Conservation (phyloP, 2,113 vertebrate species). For the Prolemur simus region DNA sequence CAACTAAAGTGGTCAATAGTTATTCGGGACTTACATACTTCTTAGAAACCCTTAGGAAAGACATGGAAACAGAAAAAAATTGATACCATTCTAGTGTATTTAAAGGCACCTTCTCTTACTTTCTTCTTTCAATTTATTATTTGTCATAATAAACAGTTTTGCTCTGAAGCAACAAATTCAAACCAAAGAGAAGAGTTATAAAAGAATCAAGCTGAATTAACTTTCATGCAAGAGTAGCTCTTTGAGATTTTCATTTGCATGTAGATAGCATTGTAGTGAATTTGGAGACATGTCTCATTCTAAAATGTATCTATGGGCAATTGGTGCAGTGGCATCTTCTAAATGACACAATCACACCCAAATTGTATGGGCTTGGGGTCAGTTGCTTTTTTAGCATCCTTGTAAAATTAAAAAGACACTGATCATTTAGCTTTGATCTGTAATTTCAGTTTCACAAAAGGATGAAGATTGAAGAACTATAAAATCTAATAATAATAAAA, state of each 20-base stretch:
- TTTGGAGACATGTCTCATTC: neutral
- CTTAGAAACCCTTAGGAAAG: slow-evolving; percentile 41
- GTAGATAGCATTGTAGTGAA: neutral
- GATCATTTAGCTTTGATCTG: neutral
- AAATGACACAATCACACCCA: neutral
- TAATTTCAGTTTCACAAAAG: slow-evolving; percentile 38
- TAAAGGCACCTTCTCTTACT: neutral
- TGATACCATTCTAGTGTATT: neutral
- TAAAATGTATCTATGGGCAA: neutral
- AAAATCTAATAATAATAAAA: neutral
- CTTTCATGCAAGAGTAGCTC: slow-evolving; percentile 24
- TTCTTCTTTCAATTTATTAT: neutral
- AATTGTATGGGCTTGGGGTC: neutral
- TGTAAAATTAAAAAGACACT: slow-evolving; percentile 25
- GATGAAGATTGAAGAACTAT: neutral
- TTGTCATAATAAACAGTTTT: neutral
- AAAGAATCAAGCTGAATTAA: slow-evolving; percentile 49
- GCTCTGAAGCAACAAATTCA: neutral
- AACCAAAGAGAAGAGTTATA: neutral
- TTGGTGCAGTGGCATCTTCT: slow-evolving; percentile 27
- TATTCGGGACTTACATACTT: slow-evolving; percentile 28
- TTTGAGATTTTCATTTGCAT: slow-evolving; percentile 49
- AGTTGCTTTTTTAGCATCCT: neutral
- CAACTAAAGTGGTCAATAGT: slow-evolving; percentile 29
- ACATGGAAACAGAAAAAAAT: neutral